These are phyloP conservation scores for Pollenia labialis DNA, from an alignment of 2,888 invertebrate genomes.

Conservation along the genomic window DNA sequence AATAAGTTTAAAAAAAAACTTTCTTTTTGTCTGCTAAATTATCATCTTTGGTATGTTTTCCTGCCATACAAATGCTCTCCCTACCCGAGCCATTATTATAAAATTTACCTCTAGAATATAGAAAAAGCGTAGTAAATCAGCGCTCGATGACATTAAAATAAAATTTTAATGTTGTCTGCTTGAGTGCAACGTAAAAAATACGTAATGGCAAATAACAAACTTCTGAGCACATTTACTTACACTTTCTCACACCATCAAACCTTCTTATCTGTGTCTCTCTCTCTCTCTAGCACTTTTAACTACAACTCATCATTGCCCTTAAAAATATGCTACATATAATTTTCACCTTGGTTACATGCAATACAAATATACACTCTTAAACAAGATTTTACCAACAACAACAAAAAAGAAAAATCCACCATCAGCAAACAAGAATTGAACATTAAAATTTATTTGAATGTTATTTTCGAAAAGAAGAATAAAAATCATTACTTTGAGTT, in stretches of 20 bases:
- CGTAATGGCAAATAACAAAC: conserved; percentile 65
- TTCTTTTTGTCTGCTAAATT: conserved; percentile 63
- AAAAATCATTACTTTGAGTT: conserved; percentile 43
- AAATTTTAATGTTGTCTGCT: conserved; percentile 80
- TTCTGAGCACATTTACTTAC: conserved; percentile 29
- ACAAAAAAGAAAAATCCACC: background rate
- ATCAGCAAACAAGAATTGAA: conserved; percentile 67
- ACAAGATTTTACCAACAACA: background rate
- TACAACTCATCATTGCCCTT: conserved; percentile 55
- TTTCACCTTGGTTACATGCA: conserved; percentile 81
- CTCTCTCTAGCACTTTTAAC: background rate
- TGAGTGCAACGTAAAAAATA: conserved; percentile 68
- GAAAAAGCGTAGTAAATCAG: conserved; percentile 80
- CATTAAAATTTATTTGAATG: conserved; percentile 80
- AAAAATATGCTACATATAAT: conserved; percentile 75
- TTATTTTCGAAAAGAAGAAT: conserved; percentile 74
- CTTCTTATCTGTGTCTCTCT: background rate
- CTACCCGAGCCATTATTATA: background rate
- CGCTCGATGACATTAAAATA: conserved; percentile 83
- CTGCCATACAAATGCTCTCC: conserved; percentile 16
- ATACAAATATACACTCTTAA: conserved; percentile 8
- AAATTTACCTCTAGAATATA: conserved; percentile 60
- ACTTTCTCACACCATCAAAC: background rate
- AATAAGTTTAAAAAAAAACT: background rate
- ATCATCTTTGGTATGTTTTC: conserved; percentile 46